Conservation (phyloP, 2,888 invertebrate species). For the Micropterix aruncella region DNA sequence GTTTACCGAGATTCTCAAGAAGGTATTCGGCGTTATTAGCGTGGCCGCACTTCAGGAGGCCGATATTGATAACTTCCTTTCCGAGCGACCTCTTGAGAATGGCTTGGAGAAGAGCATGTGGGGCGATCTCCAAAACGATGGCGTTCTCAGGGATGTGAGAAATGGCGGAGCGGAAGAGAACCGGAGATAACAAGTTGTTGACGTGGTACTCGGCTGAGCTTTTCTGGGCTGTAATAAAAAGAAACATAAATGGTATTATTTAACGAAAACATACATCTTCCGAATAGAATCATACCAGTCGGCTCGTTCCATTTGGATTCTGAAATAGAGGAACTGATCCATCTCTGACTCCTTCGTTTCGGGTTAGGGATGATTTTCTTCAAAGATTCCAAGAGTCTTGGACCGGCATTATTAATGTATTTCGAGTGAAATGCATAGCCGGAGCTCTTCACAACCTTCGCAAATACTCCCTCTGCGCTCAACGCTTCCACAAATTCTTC, state of each 20-base stretch:
- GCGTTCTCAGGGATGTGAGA: conserved; percentile 77
- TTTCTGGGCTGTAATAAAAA: conserved; percentile 39
- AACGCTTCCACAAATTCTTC: conserved; percentile 55
- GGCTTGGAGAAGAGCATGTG: conserved; percentile 88
- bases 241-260: background rate
- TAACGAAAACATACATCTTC: too few relatives aligned
- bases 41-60: conserved; percentile 74
- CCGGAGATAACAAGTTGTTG: conserved; percentile 88
- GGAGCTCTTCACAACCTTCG: conserved; percentile 73
- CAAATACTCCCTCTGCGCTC: conserved; percentile 64
- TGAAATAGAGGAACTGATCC: conserved; percentile 92
- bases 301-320: conserved; percentile 67
- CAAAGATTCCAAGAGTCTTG: conserved; percentile 60
- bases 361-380: conserved; percentile 71
- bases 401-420: conserved; percentile 77
- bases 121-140: conserved; percentile 84
- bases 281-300: too few relatives aligned
- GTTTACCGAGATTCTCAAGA: conserved; percentile 63
- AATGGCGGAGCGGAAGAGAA: conserved; percentile 82
- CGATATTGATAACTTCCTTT: conserved; percentile 59
- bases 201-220: conserved; percentile 93
- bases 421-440: conserved; percentile 92
- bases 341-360: conserved; percentile 63
- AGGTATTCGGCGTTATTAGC: conserved; percentile 62
- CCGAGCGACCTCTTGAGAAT: conserved; percentile 77